phyloP scores from a whole-genome alignment of 2,113 vertebrate genomes.

The Gallinago paraguaiae region DNA sequence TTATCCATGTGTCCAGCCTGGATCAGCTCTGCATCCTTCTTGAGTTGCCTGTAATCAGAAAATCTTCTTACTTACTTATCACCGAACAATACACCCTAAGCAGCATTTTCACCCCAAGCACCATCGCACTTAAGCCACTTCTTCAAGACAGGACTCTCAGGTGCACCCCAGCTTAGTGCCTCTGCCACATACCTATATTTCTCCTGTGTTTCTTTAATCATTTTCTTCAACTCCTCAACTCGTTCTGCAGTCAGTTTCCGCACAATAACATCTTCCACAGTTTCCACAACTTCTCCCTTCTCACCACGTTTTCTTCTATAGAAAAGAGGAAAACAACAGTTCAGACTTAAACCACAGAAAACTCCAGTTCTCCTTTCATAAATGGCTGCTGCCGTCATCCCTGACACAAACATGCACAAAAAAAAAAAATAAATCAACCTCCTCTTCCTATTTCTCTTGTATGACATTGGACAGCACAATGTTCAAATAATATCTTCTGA shows the following conservation, averaged over 20 bases:
- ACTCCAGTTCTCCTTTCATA: background rate
- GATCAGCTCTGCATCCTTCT: slow-evolving; percentile 96
- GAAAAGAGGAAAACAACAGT: background rate
- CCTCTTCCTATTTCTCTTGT: background rate
- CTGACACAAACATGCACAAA: background rate
- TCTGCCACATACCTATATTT: slow-evolving; percentile 86
- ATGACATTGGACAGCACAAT: background rate
- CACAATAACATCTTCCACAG: slow-evolving; percentile 98
- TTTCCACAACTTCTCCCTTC: slow-evolving; percentile 98
- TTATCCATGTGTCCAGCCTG: slow-evolving; percentile 94
- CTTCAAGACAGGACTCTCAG: background rate
- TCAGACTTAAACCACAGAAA: background rate
- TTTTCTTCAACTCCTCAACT: slow-evolving; percentile 95
- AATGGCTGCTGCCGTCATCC: background rate
- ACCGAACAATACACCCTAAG: background rate
- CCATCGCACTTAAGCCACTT: background rate
- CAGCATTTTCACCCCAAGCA: background rate
- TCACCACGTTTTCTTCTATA: slow-evolving; percentile 94
- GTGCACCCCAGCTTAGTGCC: background rate
- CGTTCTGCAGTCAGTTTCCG: slow-evolving; percentile 91
- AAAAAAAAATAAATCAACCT: background rate
- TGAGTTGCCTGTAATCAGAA: slow-evolving; percentile 85
- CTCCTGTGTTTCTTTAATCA: slow-evolving; percentile 96
- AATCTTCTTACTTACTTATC: background rate
- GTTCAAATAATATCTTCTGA: background rate